phyloP scores from a whole-genome alignment of 2,797 vertebrate species.

The Hippocampus kuda region DNA sequence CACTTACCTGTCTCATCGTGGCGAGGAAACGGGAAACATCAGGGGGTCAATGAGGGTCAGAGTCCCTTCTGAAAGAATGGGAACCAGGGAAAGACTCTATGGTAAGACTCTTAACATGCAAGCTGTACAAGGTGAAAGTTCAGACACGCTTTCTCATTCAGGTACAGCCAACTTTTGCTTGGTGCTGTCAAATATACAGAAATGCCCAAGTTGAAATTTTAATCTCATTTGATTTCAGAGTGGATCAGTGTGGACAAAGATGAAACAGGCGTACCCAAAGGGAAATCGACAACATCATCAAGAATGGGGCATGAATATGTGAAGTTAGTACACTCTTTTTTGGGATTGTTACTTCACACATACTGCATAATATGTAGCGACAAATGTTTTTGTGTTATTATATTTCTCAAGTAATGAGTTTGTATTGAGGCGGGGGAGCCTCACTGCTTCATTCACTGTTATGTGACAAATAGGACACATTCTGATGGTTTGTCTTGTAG shows the following conservation, averaged over 20 bases:
- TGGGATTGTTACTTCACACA: not conserved
- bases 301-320: slow-evolving; percentile 74
- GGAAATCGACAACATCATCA: slow-evolving; percentile 65
- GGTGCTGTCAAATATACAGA: not conserved
- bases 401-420: not conserved
- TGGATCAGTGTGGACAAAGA: slow-evolving; percentile 97
- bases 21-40: slow-evolving; percentile 95
- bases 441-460: no score
- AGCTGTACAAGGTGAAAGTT: not conserved
- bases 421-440: not conserved
- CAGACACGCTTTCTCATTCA: not conserved
- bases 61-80: slow-evolving; percentile 86
- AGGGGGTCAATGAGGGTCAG: slow-evolving; percentile 92
- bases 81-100: slow-evolving; percentile 89
- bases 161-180: not conserved
- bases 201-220: not conserved
- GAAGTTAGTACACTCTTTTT: slow-evolving; percentile 59
- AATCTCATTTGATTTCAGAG: slow-evolving; percentile 61
- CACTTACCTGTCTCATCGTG: slow-evolving; percentile 89
- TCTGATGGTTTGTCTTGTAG: not conserved
- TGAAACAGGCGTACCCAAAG: slow-evolving; percentile 77
- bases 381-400: not conserved
- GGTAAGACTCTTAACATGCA: slow-evolving; percentile 55
- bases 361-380: not conserved
- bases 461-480: not conserved